A percentile compares a stretch with the other conserved stretches of the same genome.
These are phyloP conservation scores for Eledone cirrhosa DNA, from an alignment of 2,888 invertebrate species.

Conservation along the genomic window DNA sequence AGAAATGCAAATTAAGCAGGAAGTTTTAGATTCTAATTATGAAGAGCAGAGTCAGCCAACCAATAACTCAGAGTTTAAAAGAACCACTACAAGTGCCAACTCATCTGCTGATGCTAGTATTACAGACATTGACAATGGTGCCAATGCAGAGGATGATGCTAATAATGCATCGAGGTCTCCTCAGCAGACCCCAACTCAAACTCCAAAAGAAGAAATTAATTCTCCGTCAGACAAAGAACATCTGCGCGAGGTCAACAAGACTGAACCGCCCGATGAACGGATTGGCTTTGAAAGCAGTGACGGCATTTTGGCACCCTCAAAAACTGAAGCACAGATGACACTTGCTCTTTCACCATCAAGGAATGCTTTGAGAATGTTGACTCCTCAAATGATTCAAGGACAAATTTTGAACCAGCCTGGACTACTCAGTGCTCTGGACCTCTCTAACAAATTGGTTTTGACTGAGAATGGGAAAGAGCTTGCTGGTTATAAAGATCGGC, in stretches of 20 bases:
- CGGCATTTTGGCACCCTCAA: slow-evolving; percentile 8
- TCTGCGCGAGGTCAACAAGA: slow-evolving; percentile 1
- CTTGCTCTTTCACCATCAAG: background rate
- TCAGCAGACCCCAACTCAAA: background rate
- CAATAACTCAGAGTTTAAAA: slow-evolving; percentile 1
- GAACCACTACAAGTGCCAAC: slow-evolving; percentile 1
- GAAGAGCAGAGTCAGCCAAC: slow-evolving; percentile 2
- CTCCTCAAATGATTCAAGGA: slow-evolving; percentile 24
- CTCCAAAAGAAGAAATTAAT: slow-evolving; percentile 10
- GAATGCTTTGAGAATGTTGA: slow-evolving; percentile 1
- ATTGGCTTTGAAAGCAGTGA: background rate
- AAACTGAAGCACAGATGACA: slow-evolving; percentile 24
- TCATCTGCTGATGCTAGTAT: slow-evolving; percentile 2
- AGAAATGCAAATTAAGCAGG: slow-evolving; percentile 29
- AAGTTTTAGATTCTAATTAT: slow-evolving; percentile 27
- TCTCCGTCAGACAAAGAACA: background rate
- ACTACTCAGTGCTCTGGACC: slow-evolving; percentile 21
- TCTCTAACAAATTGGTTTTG: slow-evolving; percentile 21
- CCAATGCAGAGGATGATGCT: background rate
- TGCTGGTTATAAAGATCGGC: slow-evolving; percentile 14
- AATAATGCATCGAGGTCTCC: background rate
- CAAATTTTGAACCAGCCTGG: slow-evolving; percentile 20
- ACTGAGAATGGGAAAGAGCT: slow-evolving; percentile 17
- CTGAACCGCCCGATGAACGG: slow-evolving; percentile 18
- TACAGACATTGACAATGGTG: slow-evolving; percentile 7